Conservation (phyloP, 2,113 vertebrate species). For the Callorhinus ursinus region DNA sequence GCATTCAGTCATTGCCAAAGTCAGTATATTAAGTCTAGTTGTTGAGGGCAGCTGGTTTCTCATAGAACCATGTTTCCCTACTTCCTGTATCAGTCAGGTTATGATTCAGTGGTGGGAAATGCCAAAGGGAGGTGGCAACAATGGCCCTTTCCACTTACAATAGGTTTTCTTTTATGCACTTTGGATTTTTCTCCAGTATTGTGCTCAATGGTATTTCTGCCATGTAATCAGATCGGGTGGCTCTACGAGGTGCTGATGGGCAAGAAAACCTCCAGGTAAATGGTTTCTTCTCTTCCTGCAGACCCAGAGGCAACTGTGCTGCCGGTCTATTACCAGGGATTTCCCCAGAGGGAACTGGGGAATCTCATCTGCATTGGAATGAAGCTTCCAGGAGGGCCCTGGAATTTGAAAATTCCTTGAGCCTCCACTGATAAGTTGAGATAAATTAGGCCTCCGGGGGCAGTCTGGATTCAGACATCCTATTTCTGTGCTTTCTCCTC, state of each 20-base stretch:
- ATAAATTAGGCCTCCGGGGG: conserved; percentile 39
- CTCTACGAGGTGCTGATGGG: conserved; percentile 3
- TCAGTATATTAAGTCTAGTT: conserved; percentile 65
- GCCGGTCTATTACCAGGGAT: neutral
- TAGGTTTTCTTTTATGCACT: conserved; percentile 42
- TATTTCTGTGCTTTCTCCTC: conserved; percentile 40
- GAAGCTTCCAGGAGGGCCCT: neutral
- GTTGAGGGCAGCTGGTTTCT: conserved; percentile 61
- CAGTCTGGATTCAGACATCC: conserved; percentile 37
- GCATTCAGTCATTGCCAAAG: conserved; percentile 61
- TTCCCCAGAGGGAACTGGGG: neutral
- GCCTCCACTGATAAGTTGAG: conserved; percentile 26
- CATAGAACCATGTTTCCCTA: conserved; percentile 47
- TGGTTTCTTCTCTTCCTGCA: neutral
- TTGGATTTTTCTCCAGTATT: conserved; percentile 45
- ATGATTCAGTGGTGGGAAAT: conserved; percentile 66
- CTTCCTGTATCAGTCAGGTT: conserved; percentile 61
- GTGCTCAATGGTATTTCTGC: conserved; percentile 23
- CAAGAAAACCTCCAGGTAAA: conserved; percentile 2
- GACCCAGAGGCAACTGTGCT: neutral
- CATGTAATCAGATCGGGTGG: conserved; percentile 28
- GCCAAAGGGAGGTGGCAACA: conserved; percentile 65
- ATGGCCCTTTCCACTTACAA: conserved; percentile 50
- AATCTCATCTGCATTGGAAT: neutral
- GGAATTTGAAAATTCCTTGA: conserved; percentile 63